Conservation (phyloP, 2,113 vertebrate genomes). For the Aythya baeri region DNA sequence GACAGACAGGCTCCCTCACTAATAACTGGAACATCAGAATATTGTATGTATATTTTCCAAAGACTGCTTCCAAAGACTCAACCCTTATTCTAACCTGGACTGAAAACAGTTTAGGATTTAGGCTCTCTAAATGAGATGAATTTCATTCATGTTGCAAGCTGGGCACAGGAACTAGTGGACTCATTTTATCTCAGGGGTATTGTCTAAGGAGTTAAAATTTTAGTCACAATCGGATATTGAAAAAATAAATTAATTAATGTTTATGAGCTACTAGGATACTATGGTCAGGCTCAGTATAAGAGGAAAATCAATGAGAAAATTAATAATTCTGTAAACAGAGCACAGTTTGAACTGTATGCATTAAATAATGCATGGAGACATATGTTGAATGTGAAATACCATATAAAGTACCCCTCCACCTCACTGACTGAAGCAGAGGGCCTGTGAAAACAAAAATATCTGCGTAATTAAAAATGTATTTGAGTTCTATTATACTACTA, state of each 20-base stretch:
- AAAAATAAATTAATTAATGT: background rate
- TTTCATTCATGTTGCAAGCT: background rate
- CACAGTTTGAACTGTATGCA: background rate
- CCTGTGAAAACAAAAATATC: constrained; percentile 5
- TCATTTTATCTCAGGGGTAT: background rate
- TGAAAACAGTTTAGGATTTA: background rate
- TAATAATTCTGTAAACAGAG: background rate
- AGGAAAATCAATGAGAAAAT: background rate
- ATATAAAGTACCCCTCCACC: background rate
- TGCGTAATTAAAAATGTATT: background rate
- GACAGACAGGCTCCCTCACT: background rate
- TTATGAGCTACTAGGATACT: background rate
- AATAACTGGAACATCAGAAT: background rate
- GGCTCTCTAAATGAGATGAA: background rate
- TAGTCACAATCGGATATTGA: background rate
- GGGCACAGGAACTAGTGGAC: background rate
- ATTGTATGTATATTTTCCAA: background rate
- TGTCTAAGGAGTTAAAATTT: background rate
- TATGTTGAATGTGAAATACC: background rate
- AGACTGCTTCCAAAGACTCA: background rate
- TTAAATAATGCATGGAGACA: background rate
- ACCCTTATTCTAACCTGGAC: background rate
- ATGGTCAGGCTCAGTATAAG: background rate
- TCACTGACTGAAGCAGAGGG: background rate
- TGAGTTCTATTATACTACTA: background rate